Base-by-base conservation (phyloP, 2,888 invertebrate genomes). In the Nemurella pictetii region DNA sequence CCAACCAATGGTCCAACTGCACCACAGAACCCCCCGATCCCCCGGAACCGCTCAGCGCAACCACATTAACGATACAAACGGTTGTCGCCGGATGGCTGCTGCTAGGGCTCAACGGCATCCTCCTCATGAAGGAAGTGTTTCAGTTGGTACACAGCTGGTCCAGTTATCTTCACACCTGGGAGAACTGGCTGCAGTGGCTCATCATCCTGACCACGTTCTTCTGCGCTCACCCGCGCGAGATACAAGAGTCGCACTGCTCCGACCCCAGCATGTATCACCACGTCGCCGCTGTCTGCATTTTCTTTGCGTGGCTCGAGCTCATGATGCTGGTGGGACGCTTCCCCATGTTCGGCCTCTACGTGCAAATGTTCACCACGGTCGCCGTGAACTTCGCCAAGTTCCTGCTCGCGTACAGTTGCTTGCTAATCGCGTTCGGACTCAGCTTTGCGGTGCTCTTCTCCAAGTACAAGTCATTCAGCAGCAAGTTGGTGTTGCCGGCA, bases 281-380 rank as follows among this genome's bases (percentile, higher is more conserved):
- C 88, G 92, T 95, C 0, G 96, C 96, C 0, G 96, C 96, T 12
- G 90, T 95, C 25, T 95, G 95, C 0, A 94, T 96, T 88, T 94
- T 96, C 86, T 91, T 96, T 83, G 94, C 95, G 73, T 97, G 96
- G 96, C 89, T 96, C 7, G 96, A 97, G 89, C 90, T 96, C 25
- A 96, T 97, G 95, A 95, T 96, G 93, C 93, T 96, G 30, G 94
- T 97, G 25, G 96, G 96, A 28, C 91, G 96, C 85, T 96, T 97
- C 90, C 97, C 96, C 55, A 95, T 95, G 87, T 96, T 96, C 88
- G 96, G 96, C 0, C 91, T 96, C 0, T 96, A 96, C 89, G 95
- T 97, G 28, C 96, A 96, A 90, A 96, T 97, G 96, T 96, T 96
- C 89, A 95, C 96, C 0, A 95, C 95, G 88, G 94, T 96, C 84